Evolutionary conservation across 2,888 invertebrate genomes (phyloP), one percentile per base, ranked within the genome.

Genomic region (Eupithecia vulgata): DNA sequence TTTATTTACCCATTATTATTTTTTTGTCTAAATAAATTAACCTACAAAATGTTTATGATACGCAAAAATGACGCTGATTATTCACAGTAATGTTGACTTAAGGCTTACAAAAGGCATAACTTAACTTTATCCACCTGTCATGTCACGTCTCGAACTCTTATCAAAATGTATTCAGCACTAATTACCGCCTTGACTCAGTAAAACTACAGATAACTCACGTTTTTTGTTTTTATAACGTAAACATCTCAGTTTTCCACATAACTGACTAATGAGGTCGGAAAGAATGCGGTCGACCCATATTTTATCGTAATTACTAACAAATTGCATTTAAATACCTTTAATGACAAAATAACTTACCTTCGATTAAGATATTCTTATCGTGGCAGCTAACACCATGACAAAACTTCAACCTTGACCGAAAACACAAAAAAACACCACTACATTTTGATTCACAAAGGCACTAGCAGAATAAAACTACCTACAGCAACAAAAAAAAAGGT

Each of bases 321-420:
- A 80, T 37, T 76, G 35, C 62, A 10, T 64, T 64, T 35, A 64
- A 64, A 35, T 70, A 73, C 45, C 70, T 62, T 57, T 73, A 80
- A 82, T 79, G 73, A 81, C 79, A 74, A 81, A 84, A 80, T 83
- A 81, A 85, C 85, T 87, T 85, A 84, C 83, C 87, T 87, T 77
- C 71, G 75, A 72, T 77, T 76, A 71, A 0, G 62, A 66, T 80
- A 75, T 78, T 79, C 74, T 80, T 82, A 81, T 83, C 79, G 59
- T 40, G 74, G 35, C 21, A 57, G 57, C 42, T n/a, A 81, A 79
- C 80, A 80, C 79, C 73, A 77, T 71, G 65, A 71, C 72, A 78
- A 76, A 74, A 62, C 78, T 74, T 65, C 40, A 67, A 21, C 45
- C 61, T 61, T 68, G 40, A 75, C 57, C 35, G 15, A 72, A 66